A percentile compares a stretch with the other conserved stretches of the same genome.
phyloP scores from a whole-genome alignment of 1,140 invertebrate genomes.

The Dendrolimus kikuchii region DNA sequence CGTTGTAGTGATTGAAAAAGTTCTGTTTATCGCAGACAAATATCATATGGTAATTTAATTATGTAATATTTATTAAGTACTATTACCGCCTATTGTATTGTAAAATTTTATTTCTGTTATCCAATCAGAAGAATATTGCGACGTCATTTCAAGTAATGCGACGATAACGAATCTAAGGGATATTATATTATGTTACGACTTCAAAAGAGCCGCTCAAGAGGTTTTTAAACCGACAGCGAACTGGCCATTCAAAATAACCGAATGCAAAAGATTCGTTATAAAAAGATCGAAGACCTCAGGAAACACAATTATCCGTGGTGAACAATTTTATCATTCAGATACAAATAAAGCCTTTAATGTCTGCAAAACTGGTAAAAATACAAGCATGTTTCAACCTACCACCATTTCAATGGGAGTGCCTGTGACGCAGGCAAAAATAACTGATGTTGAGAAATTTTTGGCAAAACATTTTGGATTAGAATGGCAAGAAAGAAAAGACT shows the following conservation, averaged over 20 bases:
- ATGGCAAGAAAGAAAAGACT: constrained; percentile 8
- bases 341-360: no score
- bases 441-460: constrained; percentile 14
- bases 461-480: constrained; percentile 14
- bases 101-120: constrained; percentile 3
- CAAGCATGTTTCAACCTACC: constrained; percentile 9
- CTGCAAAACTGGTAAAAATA: constrained; percentile 17
- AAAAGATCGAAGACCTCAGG: no score
- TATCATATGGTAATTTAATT: constrained; percentile 1
- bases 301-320: no score
- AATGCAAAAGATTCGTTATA: no score
- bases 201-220: no score
- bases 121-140: constrained; percentile 14
- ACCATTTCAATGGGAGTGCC: constrained; percentile 9
- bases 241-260: no score
- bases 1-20: constrained; percentile 1
- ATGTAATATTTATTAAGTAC: constrained; percentile 4
- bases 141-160: no score
- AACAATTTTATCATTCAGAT: no score
- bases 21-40: background rate
- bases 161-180: no score
- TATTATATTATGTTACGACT: no score
- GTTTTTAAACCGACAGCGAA: no score
- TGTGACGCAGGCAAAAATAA: constrained; percentile 15
- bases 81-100: constrained; percentile 1